Percentiles rank a stretch among this genome's conserved stretches.
phyloP scores from a whole-genome alignment of 1,140 invertebrate genomes.

The Gryllus bimaculatus region DNA sequence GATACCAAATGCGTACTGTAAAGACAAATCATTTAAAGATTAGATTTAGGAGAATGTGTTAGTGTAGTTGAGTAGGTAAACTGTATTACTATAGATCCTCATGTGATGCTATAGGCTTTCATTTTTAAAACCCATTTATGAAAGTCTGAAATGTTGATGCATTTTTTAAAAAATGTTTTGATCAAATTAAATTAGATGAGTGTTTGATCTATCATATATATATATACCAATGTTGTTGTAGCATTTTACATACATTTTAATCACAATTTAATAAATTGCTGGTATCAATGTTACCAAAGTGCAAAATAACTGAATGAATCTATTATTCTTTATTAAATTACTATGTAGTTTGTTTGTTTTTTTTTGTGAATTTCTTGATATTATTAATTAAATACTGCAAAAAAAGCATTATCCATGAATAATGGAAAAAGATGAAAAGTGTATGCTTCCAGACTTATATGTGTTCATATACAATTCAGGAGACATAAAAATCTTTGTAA shows the following conservation, averaged over 20 bases:
- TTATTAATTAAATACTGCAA: neutral
- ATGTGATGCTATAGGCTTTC: neutral
- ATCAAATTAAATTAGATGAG: slow-evolving; percentile 6
- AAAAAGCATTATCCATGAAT: neutral
- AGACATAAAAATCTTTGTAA: neutral
- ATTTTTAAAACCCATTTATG: slow-evolving; percentile 2
- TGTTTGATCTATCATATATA: slow-evolving; percentile 5
- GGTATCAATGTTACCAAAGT: slow-evolving; percentile 1
- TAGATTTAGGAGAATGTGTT: neutral
- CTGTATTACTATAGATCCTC: neutral
- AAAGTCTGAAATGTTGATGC: slow-evolving; percentile 2
- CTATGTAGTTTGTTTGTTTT: neutral
- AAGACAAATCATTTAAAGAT: neutral
- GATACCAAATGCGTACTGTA: neutral
- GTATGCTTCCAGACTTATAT: neutral
- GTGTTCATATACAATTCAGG: slow-evolving; percentile 4
- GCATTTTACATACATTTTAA: slow-evolving; percentile 6
- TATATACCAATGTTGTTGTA: neutral
- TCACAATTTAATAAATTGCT: neutral
- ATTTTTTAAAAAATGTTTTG: slow-evolving; percentile 2
- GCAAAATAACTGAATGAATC: neutral
- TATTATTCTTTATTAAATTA: neutral
- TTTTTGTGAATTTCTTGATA: neutral
- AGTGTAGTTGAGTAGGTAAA: neutral
- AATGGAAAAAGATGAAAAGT: neutral